These are phyloP conservation scores for Agonopterix alstromeriana DNA, from an alignment of 2,888 invertebrate species.

Conservation along the genomic window DNA sequence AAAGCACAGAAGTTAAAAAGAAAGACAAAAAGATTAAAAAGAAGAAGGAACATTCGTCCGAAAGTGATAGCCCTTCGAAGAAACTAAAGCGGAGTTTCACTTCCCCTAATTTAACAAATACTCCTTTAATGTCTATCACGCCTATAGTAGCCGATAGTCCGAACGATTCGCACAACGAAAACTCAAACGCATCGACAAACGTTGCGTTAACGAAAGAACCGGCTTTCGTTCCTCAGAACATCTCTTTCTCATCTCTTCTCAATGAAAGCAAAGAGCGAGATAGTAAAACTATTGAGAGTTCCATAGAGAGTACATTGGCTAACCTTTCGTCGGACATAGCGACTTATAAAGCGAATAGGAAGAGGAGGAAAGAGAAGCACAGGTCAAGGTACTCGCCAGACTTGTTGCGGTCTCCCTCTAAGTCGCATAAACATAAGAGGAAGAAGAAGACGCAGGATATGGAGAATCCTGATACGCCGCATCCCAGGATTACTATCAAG, in stretches of 20 bases:
- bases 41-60: slow-evolving; percentile 40
- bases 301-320: slow-evolving; percentile 63
- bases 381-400: slow-evolving; percentile 84
- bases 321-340: slow-evolving; percentile 69
- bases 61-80: slow-evolving; percentile 38
- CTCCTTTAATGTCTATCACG: slow-evolving; percentile 72
- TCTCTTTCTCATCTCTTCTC: slow-evolving; percentile 69
- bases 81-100: slow-evolving; percentile 70
- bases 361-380: slow-evolving; percentile 85
- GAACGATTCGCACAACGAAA: slow-evolving; percentile 68
- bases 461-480: slow-evolving; percentile 71
- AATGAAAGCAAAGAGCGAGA: slow-evolving; percentile 60
- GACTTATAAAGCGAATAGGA: slow-evolving; percentile 79
- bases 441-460: slow-evolving; percentile 87
- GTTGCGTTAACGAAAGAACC: slow-evolving; percentile 36
- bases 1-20: slow-evolving; percentile 45
- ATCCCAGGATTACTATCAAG: slow-evolving; percentile 89
- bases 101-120: slow-evolving; percentile 67
- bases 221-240: slow-evolving; percentile 48
- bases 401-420: slow-evolving; percentile 78
- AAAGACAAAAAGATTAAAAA: slow-evolving; percentile 63
- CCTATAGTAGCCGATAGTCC: slow-evolving; percentile 71
- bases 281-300: slow-evolving; percentile 63
- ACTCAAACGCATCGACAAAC: slow-evolving; percentile 61
- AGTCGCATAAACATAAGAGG: slow-evolving; percentile 87